Evolutionary conservation across 2,113 vertebrate species (phyloP).

Genomic region (Alligator sinensis): DNA sequence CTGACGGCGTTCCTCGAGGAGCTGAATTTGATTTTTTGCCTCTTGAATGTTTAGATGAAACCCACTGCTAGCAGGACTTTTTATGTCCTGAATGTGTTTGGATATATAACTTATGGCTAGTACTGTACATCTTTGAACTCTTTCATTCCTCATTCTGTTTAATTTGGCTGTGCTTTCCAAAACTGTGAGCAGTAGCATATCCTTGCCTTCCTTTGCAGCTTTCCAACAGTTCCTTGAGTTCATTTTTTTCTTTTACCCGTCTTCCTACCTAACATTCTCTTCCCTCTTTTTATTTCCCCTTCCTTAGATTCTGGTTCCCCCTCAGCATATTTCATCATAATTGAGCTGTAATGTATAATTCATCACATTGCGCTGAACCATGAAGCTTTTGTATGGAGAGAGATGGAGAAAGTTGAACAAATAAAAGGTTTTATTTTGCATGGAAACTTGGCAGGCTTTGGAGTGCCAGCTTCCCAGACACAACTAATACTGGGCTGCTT

Average conservation of each 20-base stretch:
- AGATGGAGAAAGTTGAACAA: slow-evolving; percentile 36
- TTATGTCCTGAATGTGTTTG: not conserved
- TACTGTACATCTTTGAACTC: not conserved
- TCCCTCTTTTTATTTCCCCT: not conserved
- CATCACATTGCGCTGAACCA: slow-evolving; percentile 10
- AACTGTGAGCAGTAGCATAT: slow-evolving; percentile 30
- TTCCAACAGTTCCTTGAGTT: slow-evolving; percentile 33
- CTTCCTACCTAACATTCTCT: not conserved
- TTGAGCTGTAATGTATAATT: slow-evolving; percentile 47
- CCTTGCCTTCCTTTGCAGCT: slow-evolving; percentile 1
- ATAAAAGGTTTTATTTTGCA: slow-evolving; percentile 61
- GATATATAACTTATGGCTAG: not conserved
- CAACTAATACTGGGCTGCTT: not conserved
- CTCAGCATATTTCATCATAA: not conserved
- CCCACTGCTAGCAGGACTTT: not conserved
- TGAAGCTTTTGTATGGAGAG: slow-evolving; percentile 1
- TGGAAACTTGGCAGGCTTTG: slow-evolving; percentile 62
- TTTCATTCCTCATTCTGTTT: slow-evolving; percentile 27
- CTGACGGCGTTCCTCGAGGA: not conserved
- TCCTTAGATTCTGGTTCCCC: not conserved
- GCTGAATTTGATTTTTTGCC: not conserved
- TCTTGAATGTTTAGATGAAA: not conserved
- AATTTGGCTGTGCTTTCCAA: slow-evolving; percentile 28
- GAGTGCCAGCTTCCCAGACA: slow-evolving; percentile 52
- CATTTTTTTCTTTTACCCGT: not conserved